A percentile compares a stretch with the other conserved stretches of the same genome.
Evolutionary conservation across 2,113 vertebrate genomes (phyloP).

Genomic region (Prietella phreatophila): DNA sequence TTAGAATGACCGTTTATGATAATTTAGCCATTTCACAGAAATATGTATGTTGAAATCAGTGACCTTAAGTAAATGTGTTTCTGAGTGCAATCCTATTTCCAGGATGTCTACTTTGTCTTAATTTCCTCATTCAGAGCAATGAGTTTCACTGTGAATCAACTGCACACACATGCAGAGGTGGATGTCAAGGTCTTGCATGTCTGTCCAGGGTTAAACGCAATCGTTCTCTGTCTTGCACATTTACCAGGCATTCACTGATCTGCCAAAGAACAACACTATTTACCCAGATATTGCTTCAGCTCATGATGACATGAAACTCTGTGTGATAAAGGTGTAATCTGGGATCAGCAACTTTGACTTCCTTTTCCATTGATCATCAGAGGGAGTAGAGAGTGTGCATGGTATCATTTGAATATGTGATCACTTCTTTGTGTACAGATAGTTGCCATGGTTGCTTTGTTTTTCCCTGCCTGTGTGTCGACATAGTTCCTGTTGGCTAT

Average conservation of each 20-base stretch:
- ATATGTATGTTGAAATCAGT: slow-evolving; percentile 8
- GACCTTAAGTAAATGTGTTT: slow-evolving; percentile 16
- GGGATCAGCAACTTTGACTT: slow-evolving; percentile 1
- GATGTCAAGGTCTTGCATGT: slow-evolving; percentile 33
- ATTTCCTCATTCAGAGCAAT: slow-evolving; percentile 49
- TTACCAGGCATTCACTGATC: slow-evolving; percentile 17
- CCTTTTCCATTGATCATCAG: slow-evolving; percentile 21
- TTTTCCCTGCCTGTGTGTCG: slow-evolving; percentile 48
- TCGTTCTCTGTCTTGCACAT: slow-evolving; percentile 1
- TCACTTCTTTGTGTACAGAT: slow-evolving; percentile 44
- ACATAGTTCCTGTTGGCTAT: slow-evolving; percentile 52
- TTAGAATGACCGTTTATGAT: not conserved
- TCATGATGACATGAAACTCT: not conserved
- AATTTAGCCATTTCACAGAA: slow-evolving; percentile 35
- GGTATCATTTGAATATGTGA: slow-evolving; percentile 36
- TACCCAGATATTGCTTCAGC: not conserved
- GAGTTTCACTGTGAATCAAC: slow-evolving; percentile 49
- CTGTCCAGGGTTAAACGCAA: not conserved
- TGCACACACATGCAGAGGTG: slow-evolving; percentile 31
- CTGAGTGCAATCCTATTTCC: slow-evolving; percentile 44
- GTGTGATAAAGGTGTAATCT: slow-evolving; percentile 2
- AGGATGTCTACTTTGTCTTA: slow-evolving; percentile 44
- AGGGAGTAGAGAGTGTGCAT: not conserved
- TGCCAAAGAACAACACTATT: slow-evolving; percentile 25
- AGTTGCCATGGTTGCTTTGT: slow-evolving; percentile 53